phyloP scores from a whole-genome alignment of 2,797 vertebrate species.

The Gambusia yucatana region DNA sequence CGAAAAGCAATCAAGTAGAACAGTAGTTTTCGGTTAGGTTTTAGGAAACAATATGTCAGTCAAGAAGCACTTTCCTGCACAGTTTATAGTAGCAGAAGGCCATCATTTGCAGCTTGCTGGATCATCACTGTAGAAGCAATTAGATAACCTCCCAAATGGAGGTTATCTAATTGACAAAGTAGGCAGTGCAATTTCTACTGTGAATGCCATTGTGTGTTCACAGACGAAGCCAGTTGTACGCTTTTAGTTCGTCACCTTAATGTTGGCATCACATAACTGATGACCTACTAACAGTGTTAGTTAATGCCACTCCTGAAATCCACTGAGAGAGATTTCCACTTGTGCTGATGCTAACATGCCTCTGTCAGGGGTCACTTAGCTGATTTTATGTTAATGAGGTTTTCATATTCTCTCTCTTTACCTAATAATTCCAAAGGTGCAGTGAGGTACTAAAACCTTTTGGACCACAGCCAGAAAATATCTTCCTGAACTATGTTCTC shows the following conservation, averaged over 20 bases:
- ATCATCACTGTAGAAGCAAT: background rate
- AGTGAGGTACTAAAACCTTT: background rate
- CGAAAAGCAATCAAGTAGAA: background rate
- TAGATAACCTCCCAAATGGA: background rate
- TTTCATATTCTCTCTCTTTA: background rate
- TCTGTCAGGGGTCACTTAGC: background rate
- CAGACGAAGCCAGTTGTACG: background rate
- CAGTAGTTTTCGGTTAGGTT: background rate
- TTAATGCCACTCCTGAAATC: background rate
- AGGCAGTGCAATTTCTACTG: background rate
- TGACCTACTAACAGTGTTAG: background rate
- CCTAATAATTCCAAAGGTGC: background rate
- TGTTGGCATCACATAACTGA: background rate
- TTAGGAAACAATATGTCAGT: background rate
- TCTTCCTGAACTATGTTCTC: background rate
- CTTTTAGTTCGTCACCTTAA: background rate
- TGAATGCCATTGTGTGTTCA: background rate
- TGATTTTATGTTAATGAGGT: constrained; percentile 1
- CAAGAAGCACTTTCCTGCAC: background rate
- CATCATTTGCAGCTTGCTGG: constrained; percentile 1
- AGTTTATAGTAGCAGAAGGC: background rate
- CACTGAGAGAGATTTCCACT: background rate
- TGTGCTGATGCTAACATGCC: background rate
- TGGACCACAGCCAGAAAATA: background rate
- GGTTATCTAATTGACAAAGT: background rate